phyloP scores from a whole-genome alignment of 2,888 invertebrate species.

The Pyrgus malvae region DNA sequence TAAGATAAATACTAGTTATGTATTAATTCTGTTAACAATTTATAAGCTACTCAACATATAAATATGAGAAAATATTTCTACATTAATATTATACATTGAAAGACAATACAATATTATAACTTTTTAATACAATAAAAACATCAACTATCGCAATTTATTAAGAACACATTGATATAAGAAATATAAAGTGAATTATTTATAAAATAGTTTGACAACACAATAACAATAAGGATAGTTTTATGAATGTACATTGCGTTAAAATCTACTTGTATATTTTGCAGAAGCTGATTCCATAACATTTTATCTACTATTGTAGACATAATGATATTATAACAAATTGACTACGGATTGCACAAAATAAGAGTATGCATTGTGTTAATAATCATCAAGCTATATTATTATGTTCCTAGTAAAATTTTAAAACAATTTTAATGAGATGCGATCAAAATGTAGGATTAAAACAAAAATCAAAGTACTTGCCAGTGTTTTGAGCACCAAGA shows the following conservation, averaged over 20 bases:
- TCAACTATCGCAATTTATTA: conserved; percentile 17
- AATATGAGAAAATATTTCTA: conserved; percentile 11
- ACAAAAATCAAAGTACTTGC: too few species aligned
- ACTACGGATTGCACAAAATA: conserved; percentile 18
- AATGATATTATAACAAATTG: conserved; percentile 11
- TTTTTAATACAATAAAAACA: conserved; percentile 21
- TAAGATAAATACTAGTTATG: conserved; percentile 9
- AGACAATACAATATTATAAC: conserved; percentile 21
- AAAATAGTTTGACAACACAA: conserved; percentile 1
- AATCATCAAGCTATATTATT: not conserved
- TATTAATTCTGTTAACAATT: conserved; percentile 7
- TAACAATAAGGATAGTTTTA: not conserved
- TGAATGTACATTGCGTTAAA: not conserved
- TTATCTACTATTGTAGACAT: not conserved
- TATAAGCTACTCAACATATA: conserved; percentile 2
- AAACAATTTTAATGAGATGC: not conserved
- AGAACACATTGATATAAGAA: conserved; percentile 15
- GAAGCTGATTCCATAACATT: too few species aligned
- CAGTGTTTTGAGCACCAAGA: conserved; percentile 8
- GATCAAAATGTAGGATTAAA: not conserved
- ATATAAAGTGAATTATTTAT: conserved; percentile 10
- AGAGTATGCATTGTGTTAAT: not conserved
- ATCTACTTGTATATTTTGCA: too few species aligned
- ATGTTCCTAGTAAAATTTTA: not conserved
- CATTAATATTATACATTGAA: conserved; percentile 13